phyloP scores from a whole-genome alignment of 2,888 invertebrate species.

The Pterobdella sp. region DNA sequence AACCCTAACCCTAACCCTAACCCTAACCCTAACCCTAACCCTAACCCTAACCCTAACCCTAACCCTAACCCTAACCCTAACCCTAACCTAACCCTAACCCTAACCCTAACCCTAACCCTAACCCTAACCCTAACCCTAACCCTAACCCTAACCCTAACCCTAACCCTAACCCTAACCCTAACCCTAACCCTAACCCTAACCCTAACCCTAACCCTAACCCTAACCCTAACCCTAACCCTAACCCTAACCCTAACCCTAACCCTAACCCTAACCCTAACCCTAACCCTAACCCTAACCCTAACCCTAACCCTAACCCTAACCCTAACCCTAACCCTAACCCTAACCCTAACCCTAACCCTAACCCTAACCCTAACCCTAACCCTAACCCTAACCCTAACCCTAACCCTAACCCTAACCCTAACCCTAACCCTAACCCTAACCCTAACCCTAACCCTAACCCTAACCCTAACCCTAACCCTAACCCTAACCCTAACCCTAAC shows the following conservation, averaged over 20 bases:
- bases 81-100: constrained; percentile 36
- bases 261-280: constrained; percentile 31
- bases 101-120: constrained; percentile 33
- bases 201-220: constrained; percentile 33
- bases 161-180: constrained; percentile 13
- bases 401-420: constrained; percentile 1
- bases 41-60: constrained; percentile 29
- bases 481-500: constrained; percentile 30
- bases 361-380: constrained; percentile 18
- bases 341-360: constrained; percentile 7
- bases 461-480: constrained; percentile 27
- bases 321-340: constrained; percentile 20
- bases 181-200: not conserved
- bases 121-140: constrained; percentile 29
- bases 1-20: constrained; percentile 29
- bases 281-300: constrained; percentile 34
- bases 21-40: constrained; percentile 32
- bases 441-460: constrained; percentile 18
- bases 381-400: constrained; percentile 23
- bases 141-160: constrained; percentile 33
- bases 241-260: constrained; percentile 31
- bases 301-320: constrained; percentile 24
- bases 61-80: constrained; percentile 36
- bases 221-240: constrained; percentile 33
- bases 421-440: constrained; percentile 19